Conservation (phyloP, 2,888 invertebrate species). For the Pyralis farinalis region DNA sequence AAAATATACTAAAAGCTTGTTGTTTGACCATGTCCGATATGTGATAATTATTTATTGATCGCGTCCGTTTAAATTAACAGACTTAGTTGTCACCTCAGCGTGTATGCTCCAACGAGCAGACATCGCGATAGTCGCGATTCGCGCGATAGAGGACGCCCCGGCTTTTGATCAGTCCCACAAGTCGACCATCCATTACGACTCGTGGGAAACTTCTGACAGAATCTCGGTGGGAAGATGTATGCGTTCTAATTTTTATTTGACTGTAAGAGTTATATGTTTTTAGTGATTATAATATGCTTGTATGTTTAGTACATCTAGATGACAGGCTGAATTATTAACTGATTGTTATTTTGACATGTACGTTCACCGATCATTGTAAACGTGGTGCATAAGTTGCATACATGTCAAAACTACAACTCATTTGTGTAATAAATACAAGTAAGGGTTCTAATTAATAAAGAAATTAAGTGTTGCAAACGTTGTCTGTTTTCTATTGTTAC, state of each 20-base stretch:
- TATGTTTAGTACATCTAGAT: too few species aligned
- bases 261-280: not conserved
- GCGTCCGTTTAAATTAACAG: conserved; percentile 69
- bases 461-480: too few species aligned
- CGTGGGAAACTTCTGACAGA: conserved; percentile 38
- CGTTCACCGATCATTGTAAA: too few species aligned
- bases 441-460: too few species aligned
- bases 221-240: conserved; percentile 10
- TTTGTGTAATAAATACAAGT: too few species aligned
- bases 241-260: conserved; percentile 3
- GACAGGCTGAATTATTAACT: too few species aligned
- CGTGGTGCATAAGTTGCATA: too few species aligned
- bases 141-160: conserved; percentile 22
- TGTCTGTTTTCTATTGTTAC: too few species aligned
- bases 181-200: conserved; percentile 29
- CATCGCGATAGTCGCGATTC: conserved; percentile 49
- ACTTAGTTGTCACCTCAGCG: conserved; percentile 52
- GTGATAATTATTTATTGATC: conserved; percentile 64
- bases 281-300: too few species aligned
- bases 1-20: conserved; percentile 33
- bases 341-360: too few species aligned
- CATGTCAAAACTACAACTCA: too few species aligned
- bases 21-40: conserved; percentile 30
- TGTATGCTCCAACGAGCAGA: conserved; percentile 47
- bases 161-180: conserved; percentile 31